Conservation (phyloP, 1,140 invertebrate genomes). For the Pseudomyrmex concolor region DNA sequence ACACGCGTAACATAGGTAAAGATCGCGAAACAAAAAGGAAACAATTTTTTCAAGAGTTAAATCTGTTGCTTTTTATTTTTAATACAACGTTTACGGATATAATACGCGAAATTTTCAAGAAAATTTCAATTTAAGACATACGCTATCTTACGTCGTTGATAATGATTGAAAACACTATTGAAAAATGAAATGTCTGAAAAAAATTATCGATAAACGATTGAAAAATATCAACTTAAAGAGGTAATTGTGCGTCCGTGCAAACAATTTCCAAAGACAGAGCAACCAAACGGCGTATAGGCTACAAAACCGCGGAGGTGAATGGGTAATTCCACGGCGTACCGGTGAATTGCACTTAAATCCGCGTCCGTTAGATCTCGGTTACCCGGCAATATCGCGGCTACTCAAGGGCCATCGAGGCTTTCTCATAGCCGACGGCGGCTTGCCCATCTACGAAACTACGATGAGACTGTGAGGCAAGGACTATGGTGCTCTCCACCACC, state of each 20-base stretch:
- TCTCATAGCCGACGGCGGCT: constrained; percentile 79
- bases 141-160: too few species aligned
- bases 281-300: constrained; percentile 72
- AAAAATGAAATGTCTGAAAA: neutral
- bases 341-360: constrained; percentile 84
- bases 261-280: constrained; percentile 49
- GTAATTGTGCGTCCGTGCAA: neutral
- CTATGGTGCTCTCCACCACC: constrained; percentile 43
- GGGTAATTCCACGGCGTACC: constrained; percentile 68
- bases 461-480: constrained; percentile 75
- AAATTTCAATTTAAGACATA: too few species aligned
- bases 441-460: constrained; percentile 75
- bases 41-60: neutral
- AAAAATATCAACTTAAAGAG: neutral
- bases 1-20: neutral
- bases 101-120: too few species aligned
- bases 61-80: too few species aligned
- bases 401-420: constrained; percentile 84
- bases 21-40: neutral
- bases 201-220: neutral
- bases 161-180: too few species aligned
- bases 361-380: constrained; percentile 73
- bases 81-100: too few species aligned
- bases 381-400: constrained; percentile 84
- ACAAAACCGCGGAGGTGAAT: constrained; percentile 74